Base-by-base conservation (phyloP, 2,113 vertebrate species). In the Bombycilla garrulus region DNA sequence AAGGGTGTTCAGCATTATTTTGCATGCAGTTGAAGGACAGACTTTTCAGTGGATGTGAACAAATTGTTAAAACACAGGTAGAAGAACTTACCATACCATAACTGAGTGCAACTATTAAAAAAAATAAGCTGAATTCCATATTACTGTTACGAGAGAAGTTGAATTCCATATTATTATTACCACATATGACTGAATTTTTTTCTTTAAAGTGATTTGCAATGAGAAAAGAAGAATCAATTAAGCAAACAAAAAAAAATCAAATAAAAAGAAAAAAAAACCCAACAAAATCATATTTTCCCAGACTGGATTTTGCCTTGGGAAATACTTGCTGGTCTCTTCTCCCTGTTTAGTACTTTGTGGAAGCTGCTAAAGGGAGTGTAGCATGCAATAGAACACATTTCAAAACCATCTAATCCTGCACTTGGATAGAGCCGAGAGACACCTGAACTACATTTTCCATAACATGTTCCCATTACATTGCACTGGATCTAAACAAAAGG, bases 181-280 rank as follows among this genome's bases (percentile, higher is more conserved):
- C 23, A 80, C 4, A 24, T 35, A 20, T 18, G 16, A 26, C 6
- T 15, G 11, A 26, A 33, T 35, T 25, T 74, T 14, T 65, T 73
- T 48, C 14, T n/a, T 45, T 54, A 73, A 36, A 81, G 26, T 33
- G 11, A 61, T 86, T 36, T 56, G 31, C 22, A 73, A 25, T 0
- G 4, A 69, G n/a, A 18, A 40, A 62, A 61, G 76, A 31, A 28
- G 26, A 11, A 2, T 25, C 42, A 61, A 56, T 48, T 28, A 31
- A 76, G 13, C 25, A 48, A 74, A n/a, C 8, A 4, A 53, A 45
- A 67, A 51, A n/a, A n/a, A n/a, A n/a, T n/a, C n/a, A n/a, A n/a
- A n/a, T n/a, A n/a, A n/a, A n/a, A n/a, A n/a, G n/a, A n/a, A 4
- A 53, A 45, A 67, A 47, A 66, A 7, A 0, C 0, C 4, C 45